These are phyloP conservation scores for Altica lythri DNA, from an alignment of 2,888 invertebrate species.

Conservation along the genomic window DNA sequence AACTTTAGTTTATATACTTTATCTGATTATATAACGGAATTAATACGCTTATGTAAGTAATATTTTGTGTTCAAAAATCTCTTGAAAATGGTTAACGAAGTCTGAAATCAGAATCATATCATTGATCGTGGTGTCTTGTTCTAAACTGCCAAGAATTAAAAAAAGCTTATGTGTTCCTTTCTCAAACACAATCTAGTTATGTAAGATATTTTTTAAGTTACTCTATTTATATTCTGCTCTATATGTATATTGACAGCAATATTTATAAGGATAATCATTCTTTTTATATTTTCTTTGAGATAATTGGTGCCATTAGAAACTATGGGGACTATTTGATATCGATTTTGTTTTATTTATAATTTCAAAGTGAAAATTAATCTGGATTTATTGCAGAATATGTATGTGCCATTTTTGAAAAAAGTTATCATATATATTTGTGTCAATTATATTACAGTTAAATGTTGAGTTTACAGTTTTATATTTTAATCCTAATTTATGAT, in stretches of 20 bases:
- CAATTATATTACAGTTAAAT: no score
- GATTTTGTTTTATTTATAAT: no score
- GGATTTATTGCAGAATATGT: no score
- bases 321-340: no score
- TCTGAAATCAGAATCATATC: constrained; percentile 41
- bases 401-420: no score
- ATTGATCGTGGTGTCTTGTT: constrained; percentile 46
- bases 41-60: not conserved
- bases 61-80: not conserved
- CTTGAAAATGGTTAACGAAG: constrained; percentile 32
- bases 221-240: constrained; percentile 9
- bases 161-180: constrained; percentile 37
- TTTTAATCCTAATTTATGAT: no score
- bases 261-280: constrained; percentile 16
- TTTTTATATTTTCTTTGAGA: constrained; percentile 5
- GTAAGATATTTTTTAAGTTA: constrained; percentile 15
- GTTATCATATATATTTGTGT: no score
- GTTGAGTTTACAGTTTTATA: no score
- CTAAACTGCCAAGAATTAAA: constrained; percentile 44
- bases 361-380: no score
- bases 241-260: constrained; percentile 16
- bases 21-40: no score
- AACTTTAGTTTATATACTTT: no score
- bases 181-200: constrained; percentile 27
- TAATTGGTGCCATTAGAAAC: constrained; percentile 13